Evolutionary conservation across 2,113 vertebrate species (phyloP), one percentile per base, ranked within the genome.

Genomic region (Oryctolagus cuniculus): DNA sequence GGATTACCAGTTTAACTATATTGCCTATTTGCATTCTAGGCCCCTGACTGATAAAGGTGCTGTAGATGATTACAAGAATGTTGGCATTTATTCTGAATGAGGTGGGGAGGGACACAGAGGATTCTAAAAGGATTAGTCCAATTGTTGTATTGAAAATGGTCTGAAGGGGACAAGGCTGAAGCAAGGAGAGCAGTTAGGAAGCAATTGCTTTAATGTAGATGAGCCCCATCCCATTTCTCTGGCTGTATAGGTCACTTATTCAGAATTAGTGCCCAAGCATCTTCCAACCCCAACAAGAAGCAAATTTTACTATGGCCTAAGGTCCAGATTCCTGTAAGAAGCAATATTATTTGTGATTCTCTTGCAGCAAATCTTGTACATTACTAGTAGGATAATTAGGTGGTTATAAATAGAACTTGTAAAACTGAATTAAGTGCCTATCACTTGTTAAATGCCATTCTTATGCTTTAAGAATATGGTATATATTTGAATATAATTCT

Each of bases 341-440:
- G 10, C 51, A 36, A 79, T 72, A n/a, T 17, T 16, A 63, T 25
- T 66, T 93, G 51, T 80, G 21, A 51, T 31, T 92, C 38, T 89
- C 34, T 36, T 87, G 51, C 89, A 91, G 38, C 15, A 70, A 94
- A 93, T 74, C 22, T 27, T 66, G 0, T 67, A 21, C 64, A 61
- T 53, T 74, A 70, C 16, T 53, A 63, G 34, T 78, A 61, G 19
- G 2, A 73, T 34, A 92, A 64, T 70, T 96, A 51, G 44, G 10
- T 63, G 69, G 80, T 51, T 85, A 84, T 51, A 81, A 90, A 63
- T 49, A 86, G 12, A 87, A 82, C 67, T 87, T 93, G 0, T 4
- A 96, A 95, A 82, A 90, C 64, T 3, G 27, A 92, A 36, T 66
- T 73, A 96, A 90, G 10, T 92, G 38, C 25, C 12, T 51, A 53